Evolutionary conservation across 2,113 vertebrate genomes (phyloP).

Genomic region (human (Homo sapiens)): DNA sequence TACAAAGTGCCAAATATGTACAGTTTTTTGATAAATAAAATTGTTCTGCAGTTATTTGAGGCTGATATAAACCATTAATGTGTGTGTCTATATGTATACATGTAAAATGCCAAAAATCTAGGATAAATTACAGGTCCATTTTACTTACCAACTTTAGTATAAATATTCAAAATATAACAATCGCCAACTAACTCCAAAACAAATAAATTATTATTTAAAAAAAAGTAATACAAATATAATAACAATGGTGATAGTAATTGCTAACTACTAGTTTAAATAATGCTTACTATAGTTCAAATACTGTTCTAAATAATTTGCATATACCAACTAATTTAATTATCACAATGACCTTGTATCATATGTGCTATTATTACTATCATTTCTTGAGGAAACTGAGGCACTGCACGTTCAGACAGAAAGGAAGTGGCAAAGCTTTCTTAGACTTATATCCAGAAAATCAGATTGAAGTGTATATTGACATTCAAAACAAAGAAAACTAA

Average conservation of each 20-base stretch:
- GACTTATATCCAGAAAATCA: neutral
- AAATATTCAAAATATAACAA: neutral
- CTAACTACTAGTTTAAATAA: neutral
- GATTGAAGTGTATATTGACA: neutral
- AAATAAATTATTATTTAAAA: neutral
- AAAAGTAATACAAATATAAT: neutral
- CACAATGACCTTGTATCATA: neutral
- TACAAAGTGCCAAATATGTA: neutral
- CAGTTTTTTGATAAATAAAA: neutral
- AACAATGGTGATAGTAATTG: neutral
- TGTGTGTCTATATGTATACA: accelerated
- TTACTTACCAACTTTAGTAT: neutral
- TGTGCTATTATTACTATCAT: neutral
- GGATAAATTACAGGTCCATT: neutral
- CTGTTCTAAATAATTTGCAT: neutral
- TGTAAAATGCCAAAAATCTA: neutral
- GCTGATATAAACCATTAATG: neutral
- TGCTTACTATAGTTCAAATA: neutral
- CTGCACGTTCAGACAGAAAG: neutral
- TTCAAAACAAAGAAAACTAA: neutral
- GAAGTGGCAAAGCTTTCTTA: neutral
- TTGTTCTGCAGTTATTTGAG: neutral
- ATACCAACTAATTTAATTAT: neutral
- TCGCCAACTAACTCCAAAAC: neutral
- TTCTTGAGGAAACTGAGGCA: neutral